Evolutionary conservation across 2,797 vertebrate genomes (phyloP).

Genomic region (Denticeps clupeoides): DNA sequence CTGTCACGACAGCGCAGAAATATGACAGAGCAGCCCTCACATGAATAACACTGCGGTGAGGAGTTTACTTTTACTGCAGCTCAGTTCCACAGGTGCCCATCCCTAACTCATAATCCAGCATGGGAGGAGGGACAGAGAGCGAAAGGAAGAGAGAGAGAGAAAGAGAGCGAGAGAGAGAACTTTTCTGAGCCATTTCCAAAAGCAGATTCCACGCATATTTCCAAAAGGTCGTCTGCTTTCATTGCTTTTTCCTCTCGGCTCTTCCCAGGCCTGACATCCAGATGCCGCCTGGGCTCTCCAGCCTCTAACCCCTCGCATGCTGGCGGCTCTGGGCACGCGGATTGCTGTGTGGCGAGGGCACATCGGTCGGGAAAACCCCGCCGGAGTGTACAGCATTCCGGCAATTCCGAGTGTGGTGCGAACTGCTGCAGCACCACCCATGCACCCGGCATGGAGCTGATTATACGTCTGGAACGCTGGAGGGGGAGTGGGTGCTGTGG

Average conservation of each 20-base stretch:
- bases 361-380: slow-evolving; percentile 27
- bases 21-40: too few relatives aligned
- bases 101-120: too few relatives aligned
- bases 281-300: too few relatives aligned
- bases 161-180: slow-evolving; percentile 6
- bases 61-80: too few relatives aligned
- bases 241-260: slow-evolving; percentile 28
- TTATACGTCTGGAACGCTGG: neutral
- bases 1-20: too few relatives aligned
- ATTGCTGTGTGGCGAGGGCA: slow-evolving; percentile 15
- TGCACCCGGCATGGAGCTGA: slow-evolving; percentile 1
- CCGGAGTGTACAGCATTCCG: slow-evolving; percentile 30
- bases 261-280: slow-evolving; percentile 25
- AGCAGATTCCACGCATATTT: slow-evolving; percentile 33
- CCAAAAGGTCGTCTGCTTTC: slow-evolving; percentile 28
- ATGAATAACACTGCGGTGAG: too few relatives aligned
- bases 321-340: too few relatives aligned
- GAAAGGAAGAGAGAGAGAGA: slow-evolving; percentile 19
- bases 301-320: too few relatives aligned
- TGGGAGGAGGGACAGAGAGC: too few relatives aligned
- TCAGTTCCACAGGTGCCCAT: too few relatives aligned
- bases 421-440: slow-evolving; percentile 11
- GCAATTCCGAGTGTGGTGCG: slow-evolving; percentile 21
- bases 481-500: neutral
- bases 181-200: slow-evolving; percentile 22